Base-by-base conservation (phyloP, 2,797 vertebrate genomes). In the Danio choprae region DNA sequence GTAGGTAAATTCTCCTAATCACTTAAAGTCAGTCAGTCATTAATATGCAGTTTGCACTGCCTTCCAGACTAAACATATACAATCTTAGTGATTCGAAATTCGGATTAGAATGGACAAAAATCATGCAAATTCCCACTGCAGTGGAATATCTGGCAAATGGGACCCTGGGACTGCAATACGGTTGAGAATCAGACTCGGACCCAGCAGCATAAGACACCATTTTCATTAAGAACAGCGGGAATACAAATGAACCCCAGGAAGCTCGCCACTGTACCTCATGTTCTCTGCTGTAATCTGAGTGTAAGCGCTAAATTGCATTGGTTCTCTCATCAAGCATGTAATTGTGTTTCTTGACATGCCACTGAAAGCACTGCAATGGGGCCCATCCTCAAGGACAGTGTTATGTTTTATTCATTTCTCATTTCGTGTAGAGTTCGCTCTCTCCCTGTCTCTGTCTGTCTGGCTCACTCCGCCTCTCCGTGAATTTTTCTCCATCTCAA, bases 301-400 rank as follows among this genome's bases (percentile, higher is more conserved):
- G 79, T 75, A 76, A 77, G 76, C 55, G 22, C 78, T 83, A 80
- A 86, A 81, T 86, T 81, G 79, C 72, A 71, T 64, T 70, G 81
- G 75, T 83, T 83, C 69, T 77, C 84, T 84, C 80, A 72, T 85
- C 80, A 81, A 83, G 63, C 60, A 67, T 70, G 76, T 81, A 84
- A 81, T 83, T 84, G 87, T 87, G 74, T 85, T 80, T 75, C 80
- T 77, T 67, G 65, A 77, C 85, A 78, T 80, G 85, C 72, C 69
- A 79, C 63, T 74, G 74, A 68, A 84, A 84, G 82, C 50, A 71
- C 46, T 38, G 74, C 78, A 55, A 67, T 56, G 64, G 44, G 51
- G 73, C 18, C 56, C 71, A 80, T 84, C 77, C 79, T 81, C 82
- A 81, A 60, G 62, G 68, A 85, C 81, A 76, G 81, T 40, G 41